Percentiles rank a stretch among this genome's conserved stretches.
Conservation (phyloP, 2,888 invertebrate species). For the Psylliodes chrysocephalus region DNA sequence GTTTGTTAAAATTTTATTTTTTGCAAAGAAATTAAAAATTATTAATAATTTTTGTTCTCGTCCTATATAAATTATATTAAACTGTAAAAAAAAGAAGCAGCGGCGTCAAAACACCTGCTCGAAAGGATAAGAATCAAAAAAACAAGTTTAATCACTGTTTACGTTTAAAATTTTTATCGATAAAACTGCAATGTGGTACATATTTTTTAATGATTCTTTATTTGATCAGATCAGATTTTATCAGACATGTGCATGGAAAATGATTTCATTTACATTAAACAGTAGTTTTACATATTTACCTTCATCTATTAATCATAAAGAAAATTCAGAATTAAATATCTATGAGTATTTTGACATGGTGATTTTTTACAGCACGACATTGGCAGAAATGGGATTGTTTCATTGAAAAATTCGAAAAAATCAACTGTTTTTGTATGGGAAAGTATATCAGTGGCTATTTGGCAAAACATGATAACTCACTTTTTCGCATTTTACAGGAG, state of each 20-base stretch:
- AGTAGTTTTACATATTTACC: slow-evolving; percentile 10
- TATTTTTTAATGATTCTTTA: slow-evolving; percentile 10
- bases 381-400: too few species aligned
- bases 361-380: too few species aligned
- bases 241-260: not conserved
- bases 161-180: slow-evolving; percentile 9
- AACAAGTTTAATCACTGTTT: slow-evolving; percentile 23
- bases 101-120: slow-evolving; percentile 20
- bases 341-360: too few species aligned
- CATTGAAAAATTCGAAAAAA: too few species aligned
- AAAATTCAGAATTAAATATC: not conserved
- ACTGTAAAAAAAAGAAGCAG: slow-evolving; percentile 16
- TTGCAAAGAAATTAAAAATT: too few species aligned
- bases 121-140: slow-evolving; percentile 16
- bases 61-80: too few species aligned
- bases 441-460: too few species aligned
- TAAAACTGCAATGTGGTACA: slow-evolving; percentile 13
- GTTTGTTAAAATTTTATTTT: too few species aligned
- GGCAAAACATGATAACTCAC: too few species aligned
- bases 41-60: too few species aligned
- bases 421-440: too few species aligned
- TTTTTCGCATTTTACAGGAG: too few species aligned
- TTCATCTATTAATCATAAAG: not conserved
- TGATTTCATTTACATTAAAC: slow-evolving; percentile 2
- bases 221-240: slow-evolving; percentile 12